Conservation (phyloP, 37 sponge, comb jelly and placozoan species). For the Halisarca cf. caerulea region DNA sequence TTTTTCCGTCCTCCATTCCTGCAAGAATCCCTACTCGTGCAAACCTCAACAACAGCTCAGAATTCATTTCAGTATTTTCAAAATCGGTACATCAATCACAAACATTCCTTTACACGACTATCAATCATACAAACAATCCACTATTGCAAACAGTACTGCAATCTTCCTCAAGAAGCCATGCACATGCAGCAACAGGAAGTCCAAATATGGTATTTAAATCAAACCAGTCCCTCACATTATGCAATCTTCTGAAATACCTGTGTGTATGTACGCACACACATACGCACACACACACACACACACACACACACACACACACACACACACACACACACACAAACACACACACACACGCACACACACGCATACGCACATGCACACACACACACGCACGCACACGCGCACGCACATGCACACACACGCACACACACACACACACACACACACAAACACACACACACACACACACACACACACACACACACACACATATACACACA, state of each 20-base stretch:
- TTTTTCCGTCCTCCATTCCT: no score
- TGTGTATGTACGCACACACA: background rate
- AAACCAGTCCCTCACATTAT: no score
- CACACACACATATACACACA: constrained; percentile 21
- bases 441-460: constrained; percentile 27
- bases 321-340: constrained; percentile 8
- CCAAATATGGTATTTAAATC: no score
- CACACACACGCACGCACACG: constrained; percentile 15
- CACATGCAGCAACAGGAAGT: no score
- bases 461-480: constrained; percentile 20
- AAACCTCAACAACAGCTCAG: no score
- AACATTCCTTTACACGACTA: no score
- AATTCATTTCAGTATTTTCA: no score
- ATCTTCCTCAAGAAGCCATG: no score
- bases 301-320: constrained; percentile 27
- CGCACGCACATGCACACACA: constrained; percentile 23
- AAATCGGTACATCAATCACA: no score
- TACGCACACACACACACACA: constrained; percentile 10
- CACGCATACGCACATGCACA: constrained; percentile 15
- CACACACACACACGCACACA: constrained; percentile 20
- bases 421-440: constrained; percentile 16
- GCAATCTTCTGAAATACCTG: background rate
- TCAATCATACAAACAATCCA: no score
- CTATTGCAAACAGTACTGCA: no score
- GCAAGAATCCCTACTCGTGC: no score